Evolutionary conservation across 2,888 invertebrate genomes (phyloP).

Genomic region (Agriopis marginaria): DNA sequence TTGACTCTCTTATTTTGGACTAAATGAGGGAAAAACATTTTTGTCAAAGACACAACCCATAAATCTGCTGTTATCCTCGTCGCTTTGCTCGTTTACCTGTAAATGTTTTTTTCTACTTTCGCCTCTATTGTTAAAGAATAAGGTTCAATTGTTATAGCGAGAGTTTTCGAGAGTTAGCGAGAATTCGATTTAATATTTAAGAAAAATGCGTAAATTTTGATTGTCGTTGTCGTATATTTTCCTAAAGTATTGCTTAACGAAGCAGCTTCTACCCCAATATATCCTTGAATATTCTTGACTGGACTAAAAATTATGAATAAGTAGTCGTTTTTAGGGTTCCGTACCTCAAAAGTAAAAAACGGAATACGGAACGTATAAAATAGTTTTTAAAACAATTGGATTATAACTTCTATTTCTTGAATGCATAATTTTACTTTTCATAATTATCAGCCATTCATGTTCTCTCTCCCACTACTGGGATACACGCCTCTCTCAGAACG

Average conservation of each 20-base stretch:
- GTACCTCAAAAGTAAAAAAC: too few relatives aligned
- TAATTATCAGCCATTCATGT: too few relatives aligned
- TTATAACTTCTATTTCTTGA: too few relatives aligned
- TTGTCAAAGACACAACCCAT: conserved; percentile 30
- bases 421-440: too few relatives aligned
- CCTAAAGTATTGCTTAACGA: conserved; percentile 15
- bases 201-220: conserved; percentile 18
- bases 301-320: background rate
- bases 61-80: conserved; percentile 30
- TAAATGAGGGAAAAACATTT: conserved; percentile 29
- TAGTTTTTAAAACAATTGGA: too few relatives aligned
- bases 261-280: background rate
- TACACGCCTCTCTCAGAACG: too few relatives aligned
- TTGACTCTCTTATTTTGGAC: conserved; percentile 18
- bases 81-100: conserved; percentile 18
- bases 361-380: too few relatives aligned
- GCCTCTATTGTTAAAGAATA: conserved; percentile 1
- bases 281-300: background rate
- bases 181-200: conserved; percentile 8
- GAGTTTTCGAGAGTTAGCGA: too few relatives aligned
- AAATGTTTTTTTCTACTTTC: conserved; percentile 11
- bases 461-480: too few relatives aligned
- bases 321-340: background rate
- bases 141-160: background rate
- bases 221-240: conserved; percentile 14